Evolutionary conservation across 1,140 invertebrate genomes (phyloP), one percentile per base, ranked within the genome.

Genomic region (Drosophila nannoptera): DNA sequence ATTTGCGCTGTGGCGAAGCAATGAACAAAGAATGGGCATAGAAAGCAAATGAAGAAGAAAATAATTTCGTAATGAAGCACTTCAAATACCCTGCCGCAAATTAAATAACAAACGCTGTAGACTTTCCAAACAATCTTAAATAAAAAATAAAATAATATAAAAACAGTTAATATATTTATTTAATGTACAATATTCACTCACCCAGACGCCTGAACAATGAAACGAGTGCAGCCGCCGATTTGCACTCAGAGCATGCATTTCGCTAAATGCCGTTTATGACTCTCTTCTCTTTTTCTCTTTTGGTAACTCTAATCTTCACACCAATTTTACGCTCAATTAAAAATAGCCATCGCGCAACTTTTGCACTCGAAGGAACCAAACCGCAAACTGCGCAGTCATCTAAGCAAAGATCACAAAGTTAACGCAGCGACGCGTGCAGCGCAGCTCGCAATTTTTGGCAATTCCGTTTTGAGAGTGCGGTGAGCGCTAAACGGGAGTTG

Each of bases 291-390:
- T 14, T 52, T 31, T 14, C 46, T 6, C 29, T 22, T 40, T 12
- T 0, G 55, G 45, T 14, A 12, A 38, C 53, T 38, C 12, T 58
- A 36, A 64, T 58, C 53, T 43, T 69, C 61, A 65, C 53, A 52
- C 61, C 67, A 58, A 69, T 65, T 69, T 65, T 56, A 69, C 67
- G 62, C 61, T 58, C 67, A 69, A 69, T 69, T 69, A 65, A 65
- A 65, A 69, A 58, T 69, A 14, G 38, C 53, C 53, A 65, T 36
- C 67, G 60, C 38, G 14, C 33, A 60, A 54, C 16, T 52, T 45
- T 60, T 35, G 50, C 59, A 38, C 49, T 62, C 42, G 6, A 9
- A 35, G 16, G 5, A 11, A 31, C 14, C 49, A 54, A 35, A 31
- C 12, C 16, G 52, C 11, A 69, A 69, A 63, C 43, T 62, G 43